Percentiles rank a stretch among this genome's conserved stretches.
phyloP scores from a whole-genome alignment of 2,113 vertebrate genomes.

The Montifringilla adamsi region DNA sequence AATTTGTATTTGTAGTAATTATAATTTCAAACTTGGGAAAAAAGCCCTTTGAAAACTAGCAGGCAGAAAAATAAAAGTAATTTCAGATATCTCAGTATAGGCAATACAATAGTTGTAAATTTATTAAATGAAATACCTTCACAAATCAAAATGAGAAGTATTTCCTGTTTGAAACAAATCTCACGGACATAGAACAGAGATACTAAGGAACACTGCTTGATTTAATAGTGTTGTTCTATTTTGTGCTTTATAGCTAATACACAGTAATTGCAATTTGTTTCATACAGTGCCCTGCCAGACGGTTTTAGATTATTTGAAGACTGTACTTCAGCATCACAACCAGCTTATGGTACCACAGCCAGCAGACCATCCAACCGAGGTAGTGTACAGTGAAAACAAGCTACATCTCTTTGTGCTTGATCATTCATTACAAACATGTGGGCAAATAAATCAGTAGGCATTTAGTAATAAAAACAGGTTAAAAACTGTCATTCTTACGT shows the following conservation, averaged over 20 bases:
- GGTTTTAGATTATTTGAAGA: conserved; percentile 94
- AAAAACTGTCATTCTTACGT: neutral
- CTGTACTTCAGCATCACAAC: conserved; percentile 92
- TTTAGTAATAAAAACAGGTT: neutral
- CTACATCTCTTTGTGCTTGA: neutral
- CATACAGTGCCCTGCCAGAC: conserved; percentile 93
- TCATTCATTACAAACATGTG: neutral
- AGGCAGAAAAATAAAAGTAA: conserved; percentile 26
- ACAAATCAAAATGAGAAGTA: conserved; percentile 34
- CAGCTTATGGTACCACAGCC: conserved; percentile 86
- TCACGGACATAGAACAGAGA: neutral
- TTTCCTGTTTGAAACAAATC: conserved; percentile 42
- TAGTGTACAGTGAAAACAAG: conserved; percentile 49
- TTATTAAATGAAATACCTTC: conserved; percentile 45
- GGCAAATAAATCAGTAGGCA: neutral
- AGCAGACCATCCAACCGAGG: conserved; percentile 91
- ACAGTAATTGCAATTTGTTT: conserved; percentile 37
- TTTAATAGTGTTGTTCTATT: neutral
- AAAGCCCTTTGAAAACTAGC: conserved; percentile 1
- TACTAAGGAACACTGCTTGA: conserved; percentile 22
- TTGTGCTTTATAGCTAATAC: neutral
- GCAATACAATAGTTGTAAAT: neutral
- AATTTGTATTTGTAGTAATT: conserved; percentile 35
- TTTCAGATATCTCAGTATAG: neutral
- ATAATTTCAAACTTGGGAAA: neutral